These are phyloP conservation scores for Arion vulgaris DNA, from an alignment of 1,140 invertebrate genomes.

Conservation along the genomic window DNA sequence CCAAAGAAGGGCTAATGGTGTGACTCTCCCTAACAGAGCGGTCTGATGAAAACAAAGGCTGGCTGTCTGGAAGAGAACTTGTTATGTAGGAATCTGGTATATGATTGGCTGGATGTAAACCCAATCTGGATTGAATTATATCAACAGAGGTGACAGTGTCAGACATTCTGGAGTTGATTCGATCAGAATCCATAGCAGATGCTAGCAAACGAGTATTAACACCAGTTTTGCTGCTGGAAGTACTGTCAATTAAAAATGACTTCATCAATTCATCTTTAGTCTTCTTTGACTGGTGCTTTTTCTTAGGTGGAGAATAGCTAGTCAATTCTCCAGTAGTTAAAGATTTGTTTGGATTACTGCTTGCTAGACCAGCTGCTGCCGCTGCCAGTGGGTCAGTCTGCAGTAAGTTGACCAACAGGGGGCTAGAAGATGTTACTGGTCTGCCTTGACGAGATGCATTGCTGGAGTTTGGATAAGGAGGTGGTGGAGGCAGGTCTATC, in stretches of 20 bases:
- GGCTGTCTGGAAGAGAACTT: slow-evolving; percentile 27
- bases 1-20: background rate
- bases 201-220: slow-evolving; percentile 3
- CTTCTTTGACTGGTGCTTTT: slow-evolving; percentile 58
- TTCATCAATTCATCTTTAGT: slow-evolving; percentile 53
- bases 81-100: slow-evolving; percentile 29
- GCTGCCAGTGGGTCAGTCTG: slow-evolving; percentile 81
- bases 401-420: slow-evolving; percentile 90
- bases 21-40: slow-evolving; percentile 25
- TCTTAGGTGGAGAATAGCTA: slow-evolving; percentile 65
- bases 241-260: slow-evolving; percentile 35
- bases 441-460: slow-evolving; percentile 66
- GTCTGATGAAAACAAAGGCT: slow-evolving; percentile 36
- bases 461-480: slow-evolving; percentile 61
- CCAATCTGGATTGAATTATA: background rate
- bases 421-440: slow-evolving; percentile 77
- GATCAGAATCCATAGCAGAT: background rate
- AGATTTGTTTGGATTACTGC: slow-evolving; percentile 46
- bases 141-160: slow-evolving; percentile 10
- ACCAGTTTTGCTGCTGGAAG: slow-evolving; percentile 6
- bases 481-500: slow-evolving; percentile 58
- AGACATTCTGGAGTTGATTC: background rate
- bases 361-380: slow-evolving; percentile 47
- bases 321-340: slow-evolving; percentile 45
- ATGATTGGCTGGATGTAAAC: background rate